Evolutionary conservation across 2,797 vertebrate species (phyloP), one percentile per base, ranked within the genome.

Genomic region (Leptoclinus maculatus): DNA sequence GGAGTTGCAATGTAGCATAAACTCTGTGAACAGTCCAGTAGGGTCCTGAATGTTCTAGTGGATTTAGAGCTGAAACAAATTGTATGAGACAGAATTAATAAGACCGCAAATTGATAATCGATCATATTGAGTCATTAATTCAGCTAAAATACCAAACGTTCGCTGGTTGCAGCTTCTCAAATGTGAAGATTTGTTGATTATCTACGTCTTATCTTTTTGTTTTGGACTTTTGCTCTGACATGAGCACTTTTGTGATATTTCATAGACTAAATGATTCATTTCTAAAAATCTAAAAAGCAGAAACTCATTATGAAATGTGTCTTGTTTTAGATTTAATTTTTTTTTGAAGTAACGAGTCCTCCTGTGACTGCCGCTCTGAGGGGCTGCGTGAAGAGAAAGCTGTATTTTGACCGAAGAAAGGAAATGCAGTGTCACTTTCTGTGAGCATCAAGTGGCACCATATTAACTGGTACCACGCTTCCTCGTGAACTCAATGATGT

Each of bases 371-470:
- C 4, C 41, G 45, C 36, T 69, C 34, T 17, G 32, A 70, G 25
- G 38, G 51, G 8, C 36, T 45, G 49, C 1, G 1, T 80, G 60
- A 65, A 7, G 60, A 38, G 5, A 34, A 8, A 1, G 11, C 60
- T 69, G 5, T 66, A 72, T 17, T 83, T 75, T 54, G 69, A 79
- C 53, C 82, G 34, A 54, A 65, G 63, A 82, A 82, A 85, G 75
- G 68, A 85, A 74, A 11, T 8, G 36, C 9, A 1, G n/a, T 54
- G 83, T 89, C 84, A 73, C 68, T 78, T 73, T 5, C 36, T 69
- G 25, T 87, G 53, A 84, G 45, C 68, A 41, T 85, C 82, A 83
- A 71, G 58, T 58, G 53, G 74, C 43, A 39, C 76, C 41, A 79
- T 66, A 25, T 53, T n/a, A 63, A 68, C 72, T 60, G 66, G 66